Base-by-base conservation (phyloP, 2,888 invertebrate species). In the Xylocampa areola region DNA sequence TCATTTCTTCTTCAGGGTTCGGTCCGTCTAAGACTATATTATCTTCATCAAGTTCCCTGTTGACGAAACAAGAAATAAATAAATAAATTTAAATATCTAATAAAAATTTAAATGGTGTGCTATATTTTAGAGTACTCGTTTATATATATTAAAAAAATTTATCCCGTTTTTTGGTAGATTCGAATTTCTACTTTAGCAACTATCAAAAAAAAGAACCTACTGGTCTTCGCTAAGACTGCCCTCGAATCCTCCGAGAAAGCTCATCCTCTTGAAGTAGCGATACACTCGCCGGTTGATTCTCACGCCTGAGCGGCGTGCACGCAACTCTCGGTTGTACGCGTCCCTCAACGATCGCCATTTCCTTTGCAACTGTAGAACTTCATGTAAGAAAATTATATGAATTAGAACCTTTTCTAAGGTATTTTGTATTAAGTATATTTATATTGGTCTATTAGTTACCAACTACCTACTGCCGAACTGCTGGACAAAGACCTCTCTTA, bases 271-370 rank as follows among this genome's bases (percentile, higher is more conserved):
- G 82, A 91, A 94, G 84, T 93, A 90, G 40, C 89, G 86, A 77
- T 94, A 94, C 11, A 89, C 89, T 44, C 86, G 81, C 10, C 86
- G 77, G 63, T 85, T 82, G 32, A 82, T 68, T 29, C 87, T 76
- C 10, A 76, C 58, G 11, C 86, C 85, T 13, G 86, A 74, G 14
- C 82, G 78, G 1, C 91, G 84, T 23, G 83, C 63, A 5, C 93
- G 79, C 51, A 94, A 72, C 77, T 94, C 93, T 3, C 93, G 72
- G 71, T 89, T 91, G 82, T 92, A 92, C 11, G 91, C 92, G 76
- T 94, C 93, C 3, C 91, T 84, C 1, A 92, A 76, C 0, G 93
- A 93, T 27, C 93, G 87, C 94, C 94, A 94, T 79, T 92, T 92
- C 54, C 87, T 86, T 72, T 93, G 94, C 29, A 94, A 67, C 62